These are phyloP conservation scores for Cantharis flavilabris DNA, from an alignment of 2,888 invertebrate species.

Conservation along the genomic window DNA sequence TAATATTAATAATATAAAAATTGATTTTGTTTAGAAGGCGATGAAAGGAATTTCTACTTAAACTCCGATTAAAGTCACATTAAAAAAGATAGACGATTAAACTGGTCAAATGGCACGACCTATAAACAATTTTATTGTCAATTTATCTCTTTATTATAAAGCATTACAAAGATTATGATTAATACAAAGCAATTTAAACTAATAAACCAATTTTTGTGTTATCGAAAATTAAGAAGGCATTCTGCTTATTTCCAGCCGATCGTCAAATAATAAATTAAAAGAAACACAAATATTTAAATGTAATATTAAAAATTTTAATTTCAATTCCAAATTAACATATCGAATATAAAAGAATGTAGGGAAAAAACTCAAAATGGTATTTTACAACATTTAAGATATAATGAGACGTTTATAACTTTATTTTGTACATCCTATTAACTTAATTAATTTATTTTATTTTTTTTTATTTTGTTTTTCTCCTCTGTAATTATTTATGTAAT, in stretches of 20 bases:
- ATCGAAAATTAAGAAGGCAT: neutral
- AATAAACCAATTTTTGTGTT: slow-evolving; percentile 15
- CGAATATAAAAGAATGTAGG: neutral
- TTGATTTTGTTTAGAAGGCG: neutral
- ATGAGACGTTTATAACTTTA: neutral
- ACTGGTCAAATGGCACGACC: slow-evolving; percentile 46
- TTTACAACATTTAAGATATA: neutral
- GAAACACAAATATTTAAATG: neutral
- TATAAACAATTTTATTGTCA: slow-evolving; percentile 48
- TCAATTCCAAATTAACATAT: neutral
- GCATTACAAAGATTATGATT: slow-evolving; percentile 23
- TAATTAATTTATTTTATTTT: neutral
- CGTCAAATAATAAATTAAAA: neutral
- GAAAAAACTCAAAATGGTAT: neutral
- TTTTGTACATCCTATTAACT: neutral
- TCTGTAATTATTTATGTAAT: neutral
- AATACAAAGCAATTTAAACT: slow-evolving; percentile 14
- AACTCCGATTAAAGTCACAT: slow-evolving; percentile 27
- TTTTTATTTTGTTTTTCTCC: neutral
- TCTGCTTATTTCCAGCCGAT: neutral
- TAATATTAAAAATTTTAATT: neutral
- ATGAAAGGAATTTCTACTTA: slow-evolving; percentile 6
- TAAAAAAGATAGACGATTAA: slow-evolving; percentile 38
- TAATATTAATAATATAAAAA: neutral
- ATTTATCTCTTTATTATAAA: slow-evolving; percentile 42